Percentiles rank a stretch among this genome's conserved stretches.
phyloP scores from a whole-genome alignment of 2,113 vertebrate genomes.

The Psittacara wagleri region DNA sequence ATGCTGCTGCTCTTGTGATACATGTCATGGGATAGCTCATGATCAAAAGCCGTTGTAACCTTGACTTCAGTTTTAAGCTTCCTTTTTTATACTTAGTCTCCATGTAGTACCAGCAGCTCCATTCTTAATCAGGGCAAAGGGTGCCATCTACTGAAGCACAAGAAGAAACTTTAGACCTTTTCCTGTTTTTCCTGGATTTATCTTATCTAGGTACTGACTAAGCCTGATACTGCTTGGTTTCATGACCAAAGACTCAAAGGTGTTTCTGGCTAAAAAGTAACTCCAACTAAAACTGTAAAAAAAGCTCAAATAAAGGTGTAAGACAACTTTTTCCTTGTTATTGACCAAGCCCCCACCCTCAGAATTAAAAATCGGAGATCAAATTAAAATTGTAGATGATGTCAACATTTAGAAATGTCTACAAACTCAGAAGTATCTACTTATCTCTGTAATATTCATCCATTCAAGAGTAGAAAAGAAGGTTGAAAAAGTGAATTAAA shows the following conservation, averaged over 20 bases:
- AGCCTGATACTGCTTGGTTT: not conserved
- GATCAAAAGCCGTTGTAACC: slow-evolving; percentile 9
- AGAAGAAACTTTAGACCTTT: not conserved
- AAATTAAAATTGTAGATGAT: not conserved
- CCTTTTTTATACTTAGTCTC: not conserved
- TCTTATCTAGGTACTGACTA: not conserved
- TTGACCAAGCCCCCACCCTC: not conserved
- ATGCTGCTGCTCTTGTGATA: not conserved
- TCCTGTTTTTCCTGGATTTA: not conserved
- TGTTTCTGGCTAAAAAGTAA: not conserved
- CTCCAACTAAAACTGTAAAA: not conserved
- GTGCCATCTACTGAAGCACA: not conserved
- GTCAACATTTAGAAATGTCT: not conserved
- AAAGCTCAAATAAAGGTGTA: not conserved
- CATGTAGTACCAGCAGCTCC: not conserved
- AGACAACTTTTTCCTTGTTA: not conserved
- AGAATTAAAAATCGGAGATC: not conserved
- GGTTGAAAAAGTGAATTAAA: not conserved
- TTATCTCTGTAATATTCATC: not conserved
- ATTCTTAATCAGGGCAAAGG: not conserved
- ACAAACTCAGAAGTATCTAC: not conserved
- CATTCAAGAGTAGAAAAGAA: not conserved
- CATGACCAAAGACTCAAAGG: not conserved
- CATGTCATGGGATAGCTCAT: not conserved
- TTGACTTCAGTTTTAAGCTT: not conserved